These are phyloP conservation scores for Coluber constrictor DNA, from an alignment of 2,797 vertebrate genomes.

Conservation along the genomic window DNA sequence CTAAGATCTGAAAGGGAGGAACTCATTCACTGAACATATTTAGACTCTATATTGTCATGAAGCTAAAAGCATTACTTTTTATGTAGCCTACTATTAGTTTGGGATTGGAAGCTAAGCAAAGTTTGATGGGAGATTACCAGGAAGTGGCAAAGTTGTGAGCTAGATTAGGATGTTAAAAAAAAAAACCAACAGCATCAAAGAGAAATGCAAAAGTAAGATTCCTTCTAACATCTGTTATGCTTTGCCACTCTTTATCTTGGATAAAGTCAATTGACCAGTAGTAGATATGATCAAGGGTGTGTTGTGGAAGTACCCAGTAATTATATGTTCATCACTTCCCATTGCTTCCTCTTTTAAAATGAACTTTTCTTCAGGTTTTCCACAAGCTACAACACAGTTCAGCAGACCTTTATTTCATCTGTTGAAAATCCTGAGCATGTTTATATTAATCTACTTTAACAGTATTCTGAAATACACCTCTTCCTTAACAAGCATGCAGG, in stretches of 20 bases:
- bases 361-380: background rate
- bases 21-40: background rate
- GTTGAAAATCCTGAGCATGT: background rate
- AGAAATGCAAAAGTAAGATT: background rate
- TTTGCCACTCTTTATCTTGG: background rate
- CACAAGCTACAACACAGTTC: background rate
- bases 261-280: background rate
- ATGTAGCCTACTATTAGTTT: background rate
- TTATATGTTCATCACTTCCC: background rate
- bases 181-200: background rate
- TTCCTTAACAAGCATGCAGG: background rate
- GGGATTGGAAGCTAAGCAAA: background rate
- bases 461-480: background rate
- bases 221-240: background rate
- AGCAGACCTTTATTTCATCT: background rate
- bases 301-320: background rate
- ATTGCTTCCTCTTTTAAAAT: background rate
- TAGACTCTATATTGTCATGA: background rate
- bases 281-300: background rate
- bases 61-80: background rate
- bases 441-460: background rate
- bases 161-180: background rate
- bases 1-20: background rate
- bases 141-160: background rate
- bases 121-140: background rate